Conservation (phyloP, 2,888 invertebrate genomes). For the Macrosiphum euphorbiae region DNA sequence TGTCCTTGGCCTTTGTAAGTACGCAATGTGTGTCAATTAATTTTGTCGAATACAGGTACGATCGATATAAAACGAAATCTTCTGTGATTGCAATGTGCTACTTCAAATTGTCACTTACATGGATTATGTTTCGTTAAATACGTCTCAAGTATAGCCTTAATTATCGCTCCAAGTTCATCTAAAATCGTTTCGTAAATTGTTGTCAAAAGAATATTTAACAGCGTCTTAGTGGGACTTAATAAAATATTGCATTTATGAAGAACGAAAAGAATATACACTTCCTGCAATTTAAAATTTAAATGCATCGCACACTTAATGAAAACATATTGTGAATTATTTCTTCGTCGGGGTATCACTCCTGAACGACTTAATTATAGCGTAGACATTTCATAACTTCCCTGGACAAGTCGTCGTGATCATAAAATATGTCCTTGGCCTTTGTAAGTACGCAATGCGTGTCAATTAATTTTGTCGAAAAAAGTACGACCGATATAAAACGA, state of each 20-base stretch:
- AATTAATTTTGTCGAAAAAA: background rate
- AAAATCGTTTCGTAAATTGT: background rate
- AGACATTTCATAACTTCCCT: background rate
- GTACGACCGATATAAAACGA: background rate
- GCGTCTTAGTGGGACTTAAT: background rate
- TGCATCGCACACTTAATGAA: background rate
- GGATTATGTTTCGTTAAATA: background rate
- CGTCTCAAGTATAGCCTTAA: background rate
- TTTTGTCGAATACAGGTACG: background rate
- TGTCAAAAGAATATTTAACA: slow-evolving; percentile 33
- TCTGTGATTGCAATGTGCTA: background rate
- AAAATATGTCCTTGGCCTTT: background rate
- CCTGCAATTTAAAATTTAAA: background rate
- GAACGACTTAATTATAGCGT: background rate
- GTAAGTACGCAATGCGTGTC: background rate
- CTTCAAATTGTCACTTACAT: background rate
- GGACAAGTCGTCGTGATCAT: background rate
- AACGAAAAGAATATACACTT: background rate
- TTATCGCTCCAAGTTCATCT: background rate
- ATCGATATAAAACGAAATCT: background rate
- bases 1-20: background rate
- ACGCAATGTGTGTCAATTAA: background rate
- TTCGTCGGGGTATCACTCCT: background rate
- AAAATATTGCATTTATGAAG: background rate
- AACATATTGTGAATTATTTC: background rate